phyloP scores from a whole-genome alignment of 2,888 invertebrate species.

The Coleophora flavipennella region DNA sequence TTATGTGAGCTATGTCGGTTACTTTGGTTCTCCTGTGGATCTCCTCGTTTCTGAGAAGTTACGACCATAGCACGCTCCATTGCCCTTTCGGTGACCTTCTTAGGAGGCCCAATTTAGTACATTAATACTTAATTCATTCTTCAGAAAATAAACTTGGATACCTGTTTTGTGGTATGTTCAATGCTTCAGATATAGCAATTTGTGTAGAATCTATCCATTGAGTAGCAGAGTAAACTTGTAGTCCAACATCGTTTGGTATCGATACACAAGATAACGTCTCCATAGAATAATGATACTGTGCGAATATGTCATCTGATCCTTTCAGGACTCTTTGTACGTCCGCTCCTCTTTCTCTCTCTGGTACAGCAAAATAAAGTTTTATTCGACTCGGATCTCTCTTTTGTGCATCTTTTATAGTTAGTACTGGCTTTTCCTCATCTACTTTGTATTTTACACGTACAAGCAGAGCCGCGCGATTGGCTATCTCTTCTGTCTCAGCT shows the following conservation, averaged over 20 bases:
- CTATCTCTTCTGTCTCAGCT: slow-evolving; percentile 58
- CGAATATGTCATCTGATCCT: slow-evolving; percentile 66
- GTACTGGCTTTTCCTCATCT: slow-evolving; percentile 21
- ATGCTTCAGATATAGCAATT: slow-evolving; percentile 53
- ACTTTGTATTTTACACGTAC: slow-evolving; percentile 59
- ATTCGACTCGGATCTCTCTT: slow-evolving; percentile 17
- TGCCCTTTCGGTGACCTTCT: no score
- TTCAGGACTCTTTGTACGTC: slow-evolving; percentile 65
- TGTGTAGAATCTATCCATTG: slow-evolving; percentile 75
- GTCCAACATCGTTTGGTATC: slow-evolving; percentile 77
- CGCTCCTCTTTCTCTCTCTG: slow-evolving; percentile 38
- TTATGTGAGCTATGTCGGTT: no score
- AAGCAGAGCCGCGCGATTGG: slow-evolving; percentile 58
- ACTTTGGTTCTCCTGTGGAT: no score
- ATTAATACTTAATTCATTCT: neutral
- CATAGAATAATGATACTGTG: slow-evolving; percentile 81
- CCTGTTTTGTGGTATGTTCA: slow-evolving; percentile 73
- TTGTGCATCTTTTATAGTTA: slow-evolving; percentile 14
- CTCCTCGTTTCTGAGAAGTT: no score
- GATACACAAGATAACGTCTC: slow-evolving; percentile 75
- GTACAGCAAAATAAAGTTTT: slow-evolving; percentile 24
- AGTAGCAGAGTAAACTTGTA: slow-evolving; percentile 72
- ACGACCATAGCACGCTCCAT: no score
- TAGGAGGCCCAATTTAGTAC: no score
- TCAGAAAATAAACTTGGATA: slow-evolving; percentile 29